These are phyloP conservation scores for Tromatobia lineatoria DNA, from an alignment of 2,888 invertebrate genomes.

Conservation along the genomic window DNA sequence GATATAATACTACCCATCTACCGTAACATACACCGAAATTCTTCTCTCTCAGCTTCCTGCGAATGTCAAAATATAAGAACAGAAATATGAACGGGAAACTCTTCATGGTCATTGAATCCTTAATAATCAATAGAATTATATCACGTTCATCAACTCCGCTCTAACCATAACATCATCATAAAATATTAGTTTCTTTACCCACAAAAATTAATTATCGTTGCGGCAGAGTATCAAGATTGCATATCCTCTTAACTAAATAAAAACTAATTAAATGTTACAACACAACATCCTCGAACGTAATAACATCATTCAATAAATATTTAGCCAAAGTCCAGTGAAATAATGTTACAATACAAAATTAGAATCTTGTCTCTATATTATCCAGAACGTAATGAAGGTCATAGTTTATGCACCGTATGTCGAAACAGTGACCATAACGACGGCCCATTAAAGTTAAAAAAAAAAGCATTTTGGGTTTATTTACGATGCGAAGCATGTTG, in stretches of 20 bases:
- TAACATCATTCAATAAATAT: too few relatives aligned
- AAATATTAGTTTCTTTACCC: not conserved
- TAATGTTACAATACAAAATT: too few relatives aligned
- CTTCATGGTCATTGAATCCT: not conserved
- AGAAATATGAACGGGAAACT: not conserved
- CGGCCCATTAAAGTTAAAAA: slow-evolving; percentile 46
- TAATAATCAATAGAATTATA: not conserved
- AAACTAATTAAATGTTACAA: not conserved
- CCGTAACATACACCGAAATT: too few relatives aligned
- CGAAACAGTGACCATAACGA: slow-evolving; percentile 46
- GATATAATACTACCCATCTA: not conserved
- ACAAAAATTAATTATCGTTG: not conserved
- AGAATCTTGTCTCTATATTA: not conserved
- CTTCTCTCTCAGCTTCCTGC: too few relatives aligned
- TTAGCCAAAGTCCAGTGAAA: too few relatives aligned
- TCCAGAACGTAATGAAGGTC: slow-evolving; percentile 28
- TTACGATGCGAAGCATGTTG: slow-evolving; percentile 67
- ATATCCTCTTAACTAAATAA: not conserved
- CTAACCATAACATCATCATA: not conserved
- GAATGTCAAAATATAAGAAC: not conserved
- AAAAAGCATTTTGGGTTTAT: slow-evolving; percentile 67
- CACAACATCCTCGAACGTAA: too few relatives aligned
- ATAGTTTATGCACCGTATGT: slow-evolving; percentile 33
- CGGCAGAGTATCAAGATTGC: not conserved
- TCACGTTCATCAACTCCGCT: not conserved